phyloP scores from a whole-genome alignment of 2,888 invertebrate species.

The Carcina quercana region DNA sequence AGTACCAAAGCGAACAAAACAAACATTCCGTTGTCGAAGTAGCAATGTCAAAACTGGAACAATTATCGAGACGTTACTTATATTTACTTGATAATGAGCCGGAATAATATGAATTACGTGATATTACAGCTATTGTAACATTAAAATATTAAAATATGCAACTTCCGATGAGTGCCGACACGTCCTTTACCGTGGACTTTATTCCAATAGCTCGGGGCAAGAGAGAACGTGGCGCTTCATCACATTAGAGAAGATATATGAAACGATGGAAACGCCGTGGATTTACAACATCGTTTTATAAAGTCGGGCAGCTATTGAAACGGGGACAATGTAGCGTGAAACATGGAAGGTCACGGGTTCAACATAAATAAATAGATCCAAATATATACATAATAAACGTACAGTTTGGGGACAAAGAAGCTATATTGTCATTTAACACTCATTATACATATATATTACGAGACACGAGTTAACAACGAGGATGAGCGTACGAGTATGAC shows the following conservation, averaged over 20 bases:
- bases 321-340: conserved; percentile 36
- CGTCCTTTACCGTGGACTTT: conserved; percentile 27
- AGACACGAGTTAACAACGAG: conserved; percentile 60
- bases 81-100: conserved; percentile 55
- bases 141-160: conserved; percentile 58
- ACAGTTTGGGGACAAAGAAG: conserved; percentile 36
- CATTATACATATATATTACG: conserved; percentile 38
- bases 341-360: conserved; percentile 24
- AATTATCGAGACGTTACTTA: conserved; percentile 29
- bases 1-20: conserved; percentile 12
- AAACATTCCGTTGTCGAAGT: conserved; percentile 29
- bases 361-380: conserved; percentile 10
- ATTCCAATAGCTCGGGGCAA: conserved; percentile 35
- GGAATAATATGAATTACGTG: conserved; percentile 49
- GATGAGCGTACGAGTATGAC: conserved; percentile 68
- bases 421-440: conserved; percentile 69
- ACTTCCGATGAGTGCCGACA: conserved; percentile 38
- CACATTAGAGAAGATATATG: too few species aligned
- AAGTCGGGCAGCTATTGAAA: conserved; percentile 30
- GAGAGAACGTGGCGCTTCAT: conserved; percentile 4
- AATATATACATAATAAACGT: conserved; percentile 11
- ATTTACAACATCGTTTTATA: background rate
- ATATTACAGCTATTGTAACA: conserved; percentile 53
- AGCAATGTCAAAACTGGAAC: conserved; percentile 68
- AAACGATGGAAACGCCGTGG: too few species aligned